Evolutionary conservation across 1,140 invertebrate genomes (phyloP).

Genomic region (Oncopodura yosiiana): DNA sequence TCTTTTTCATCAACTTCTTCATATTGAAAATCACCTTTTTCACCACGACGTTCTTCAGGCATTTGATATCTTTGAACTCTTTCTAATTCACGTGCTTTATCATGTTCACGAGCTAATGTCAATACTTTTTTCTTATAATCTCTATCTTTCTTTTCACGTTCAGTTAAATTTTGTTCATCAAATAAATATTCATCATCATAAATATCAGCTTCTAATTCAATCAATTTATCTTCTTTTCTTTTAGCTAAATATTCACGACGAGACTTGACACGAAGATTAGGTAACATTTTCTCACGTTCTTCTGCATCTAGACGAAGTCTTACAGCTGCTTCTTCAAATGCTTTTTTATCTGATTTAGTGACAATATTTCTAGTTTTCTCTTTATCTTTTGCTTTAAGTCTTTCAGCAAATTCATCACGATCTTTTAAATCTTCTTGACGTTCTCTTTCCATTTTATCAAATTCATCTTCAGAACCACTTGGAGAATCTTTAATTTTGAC

Average conservation of each 20-base stretch:
- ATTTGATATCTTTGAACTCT: constrained; percentile 87
- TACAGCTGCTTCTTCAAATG: constrained; percentile 85
- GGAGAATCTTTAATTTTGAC: constrained; percentile 9
- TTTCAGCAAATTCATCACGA: constrained; percentile 84
- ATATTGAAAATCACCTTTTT: constrained; percentile 55
- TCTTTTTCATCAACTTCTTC: constrained; percentile 80
- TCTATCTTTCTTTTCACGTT: constrained; percentile 69
- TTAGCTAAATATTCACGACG: constrained; percentile 89
- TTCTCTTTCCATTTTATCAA: constrained; percentile 55
- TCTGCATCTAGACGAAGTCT: constrained; percentile 76
- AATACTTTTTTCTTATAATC: constrained; percentile 87
- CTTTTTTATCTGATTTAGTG: constrained; percentile 57
- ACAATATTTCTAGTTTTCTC: constrained; percentile 73
- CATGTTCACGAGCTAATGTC: constrained; percentile 87
- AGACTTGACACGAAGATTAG: constrained; percentile 79
- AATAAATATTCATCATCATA: constrained; percentile 95
- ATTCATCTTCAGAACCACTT: constrained; percentile 35
- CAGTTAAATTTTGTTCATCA: constrained; percentile 69
- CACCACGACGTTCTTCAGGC: constrained; percentile 66
- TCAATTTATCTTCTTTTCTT: constrained; percentile 88
- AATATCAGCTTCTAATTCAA: constrained; percentile 90
- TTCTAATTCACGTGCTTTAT: constrained; percentile 81
- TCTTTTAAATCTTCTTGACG: constrained; percentile 73
- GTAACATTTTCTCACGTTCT: constrained; percentile 74
- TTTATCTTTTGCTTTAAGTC: constrained; percentile 84